A percentile compares a stretch with the other conserved stretches of the same genome.
These are phyloP conservation scores for Leptura quadrifasciata DNA, from an alignment of 2,888 invertebrate species.

Conservation along the genomic window DNA sequence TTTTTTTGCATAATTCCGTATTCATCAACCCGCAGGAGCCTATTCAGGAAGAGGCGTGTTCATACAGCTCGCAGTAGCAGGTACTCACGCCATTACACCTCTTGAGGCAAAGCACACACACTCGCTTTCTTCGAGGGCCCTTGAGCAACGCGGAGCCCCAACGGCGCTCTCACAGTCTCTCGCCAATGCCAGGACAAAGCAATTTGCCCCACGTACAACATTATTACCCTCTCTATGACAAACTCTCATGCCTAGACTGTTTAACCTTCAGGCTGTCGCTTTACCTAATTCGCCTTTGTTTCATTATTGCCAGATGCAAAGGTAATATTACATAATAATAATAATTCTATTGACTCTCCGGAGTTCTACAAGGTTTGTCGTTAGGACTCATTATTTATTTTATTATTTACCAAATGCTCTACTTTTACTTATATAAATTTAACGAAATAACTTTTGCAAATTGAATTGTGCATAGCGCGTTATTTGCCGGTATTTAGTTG, in stretches of 20 bases:
- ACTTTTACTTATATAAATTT: too few relatives aligned
- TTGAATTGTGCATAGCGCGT: too few relatives aligned
- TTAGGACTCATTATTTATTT: background rate
- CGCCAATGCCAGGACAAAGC: slow-evolving; percentile 29
- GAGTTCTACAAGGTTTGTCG: background rate
- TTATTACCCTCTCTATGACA: slow-evolving; percentile 23
- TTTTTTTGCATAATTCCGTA: slow-evolving; percentile 24
- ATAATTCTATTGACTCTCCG: background rate
- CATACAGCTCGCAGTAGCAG: slow-evolving; percentile 22
- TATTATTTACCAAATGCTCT: background rate
- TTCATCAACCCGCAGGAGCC: slow-evolving; percentile 33
- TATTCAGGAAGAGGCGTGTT: slow-evolving; percentile 12
- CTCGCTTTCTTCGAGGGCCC: slow-evolving; percentile 40
- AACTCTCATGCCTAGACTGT: slow-evolving; percentile 12
- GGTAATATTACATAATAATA: background rate
- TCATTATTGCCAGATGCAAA: slow-evolving; percentile 23
- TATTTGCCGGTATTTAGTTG: too few relatives aligned
- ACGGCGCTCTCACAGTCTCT: slow-evolving; percentile 16
- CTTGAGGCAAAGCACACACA: slow-evolving; percentile 36
- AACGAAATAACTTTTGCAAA: too few relatives aligned
- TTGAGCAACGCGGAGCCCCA: slow-evolving; percentile 28
- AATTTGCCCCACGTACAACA: slow-evolving; percentile 14
- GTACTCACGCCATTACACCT: slow-evolving; percentile 42
- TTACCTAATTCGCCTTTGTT: slow-evolving; percentile 26
- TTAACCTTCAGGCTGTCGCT: slow-evolving; percentile 14